Evolutionary conservation across 2,113 vertebrate genomes (phyloP), one percentile per base, ranked within the genome.

Genomic region (Trematomus loennbergii): DNA sequence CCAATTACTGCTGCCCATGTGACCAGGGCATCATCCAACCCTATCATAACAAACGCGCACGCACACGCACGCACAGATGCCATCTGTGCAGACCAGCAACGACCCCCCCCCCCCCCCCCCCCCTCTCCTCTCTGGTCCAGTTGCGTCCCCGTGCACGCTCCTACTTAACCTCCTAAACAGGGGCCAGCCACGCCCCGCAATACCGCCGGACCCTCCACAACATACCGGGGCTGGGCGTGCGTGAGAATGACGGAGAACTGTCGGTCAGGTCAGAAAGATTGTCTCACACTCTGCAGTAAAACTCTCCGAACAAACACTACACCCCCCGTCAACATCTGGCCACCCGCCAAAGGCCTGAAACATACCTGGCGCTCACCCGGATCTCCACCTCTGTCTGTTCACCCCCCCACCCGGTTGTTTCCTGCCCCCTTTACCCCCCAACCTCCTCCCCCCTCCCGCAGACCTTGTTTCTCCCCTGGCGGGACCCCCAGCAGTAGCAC

Each of bases 41-140:
- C 90, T 93, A 94, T 94, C 93, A 93, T 93, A 92, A 92, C 91
- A 84, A 87, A 88, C 79, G 53, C 10, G 75, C 88, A 68, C 88
- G 79, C 76, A 54, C 16, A 46, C 62, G 79, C 81, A 53, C 79
- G 79, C 57, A 70, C 81, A 78, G 82, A 69, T 58, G 89, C 93
- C 94, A 94, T 94, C 93, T 94, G 93, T 93, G 91, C 92, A 91
- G 88, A 93, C 89, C 96, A 96, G 96, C 94, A 95, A 94, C 93
- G 86, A 87, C 93, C 92, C 29, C 29, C 0, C 2, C 25, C 25
- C 89, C 74, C 2, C 25, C 25, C 89, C 74, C 81, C 16, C n/a
- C n/a, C n/a, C n/a, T n/a, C n/a, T 36, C 43, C 46, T 49, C 17
- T 40, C 78, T 80, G 76, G 91, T 92, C 87, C 91, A 92, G 87